Percentiles rank a stretch among this genome's conserved stretches.
These are phyloP conservation scores for Chaetodon trifascialis DNA, from an alignment of 2,113 vertebrate genomes.

Conservation along the genomic window DNA sequence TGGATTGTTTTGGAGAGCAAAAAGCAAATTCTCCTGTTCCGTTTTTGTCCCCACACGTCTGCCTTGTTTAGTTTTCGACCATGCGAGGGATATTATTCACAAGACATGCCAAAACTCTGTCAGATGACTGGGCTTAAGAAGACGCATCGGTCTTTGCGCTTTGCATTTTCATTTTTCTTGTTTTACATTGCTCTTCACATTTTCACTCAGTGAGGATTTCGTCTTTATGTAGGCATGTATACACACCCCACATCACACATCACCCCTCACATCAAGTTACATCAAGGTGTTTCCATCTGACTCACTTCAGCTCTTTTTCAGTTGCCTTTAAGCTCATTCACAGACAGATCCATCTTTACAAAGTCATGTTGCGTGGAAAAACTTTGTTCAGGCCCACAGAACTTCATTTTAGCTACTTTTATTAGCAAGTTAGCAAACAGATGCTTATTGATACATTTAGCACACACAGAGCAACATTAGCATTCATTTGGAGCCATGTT, in stretches of 20 bases:
- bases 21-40: background rate
- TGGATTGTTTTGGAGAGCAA: background rate
- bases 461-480: background rate
- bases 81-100: constrained; percentile 28
- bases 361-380: background rate
- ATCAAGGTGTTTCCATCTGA: background rate
- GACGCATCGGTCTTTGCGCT: constrained; percentile 21
- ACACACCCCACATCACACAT: constrained; percentile 8
- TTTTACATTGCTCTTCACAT: constrained; percentile 35
- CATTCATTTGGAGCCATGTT: background rate
- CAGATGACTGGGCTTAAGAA: constrained; percentile 28
- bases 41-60: constrained; percentile 40
- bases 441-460: background rate
- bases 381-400: background rate
- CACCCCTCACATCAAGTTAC: background rate
- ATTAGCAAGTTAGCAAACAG: background rate
- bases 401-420: background rate
- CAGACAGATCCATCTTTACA: background rate
- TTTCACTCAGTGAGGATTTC: background rate
- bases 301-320: background rate
- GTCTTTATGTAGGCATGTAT: constrained; percentile 20
- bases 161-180: constrained; percentile 27
- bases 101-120: constrained; percentile 41
- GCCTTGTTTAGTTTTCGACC: constrained; percentile 47
- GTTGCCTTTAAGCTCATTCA: background rate